Evolutionary conservation across 2,113 vertebrate species (phyloP).

Genomic region (Dolichotis patagonum): DNA sequence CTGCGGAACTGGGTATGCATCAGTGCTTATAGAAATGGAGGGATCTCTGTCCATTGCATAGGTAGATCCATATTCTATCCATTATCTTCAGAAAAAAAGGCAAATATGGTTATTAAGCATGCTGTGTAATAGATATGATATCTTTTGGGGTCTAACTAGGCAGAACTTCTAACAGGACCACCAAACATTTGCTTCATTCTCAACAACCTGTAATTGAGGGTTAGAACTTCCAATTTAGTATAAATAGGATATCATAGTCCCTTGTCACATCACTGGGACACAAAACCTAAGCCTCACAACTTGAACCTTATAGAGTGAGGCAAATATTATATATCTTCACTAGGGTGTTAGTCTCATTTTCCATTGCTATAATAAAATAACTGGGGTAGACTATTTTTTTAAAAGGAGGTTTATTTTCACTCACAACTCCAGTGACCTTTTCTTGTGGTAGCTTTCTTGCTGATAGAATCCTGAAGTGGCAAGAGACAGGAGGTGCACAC

Average conservation of each 20-base stretch:
- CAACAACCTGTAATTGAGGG: background rate
- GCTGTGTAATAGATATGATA: background rate
- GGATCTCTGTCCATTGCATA: background rate
- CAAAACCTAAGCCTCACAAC: background rate
- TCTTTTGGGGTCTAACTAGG: background rate
- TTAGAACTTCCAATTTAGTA: conserved; percentile 13
- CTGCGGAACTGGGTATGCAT: background rate
- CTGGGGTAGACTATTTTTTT: background rate
- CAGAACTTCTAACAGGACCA: conserved; percentile 1
- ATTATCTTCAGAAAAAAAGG: background rate
- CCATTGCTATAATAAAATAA: background rate
- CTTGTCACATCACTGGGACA: background rate
- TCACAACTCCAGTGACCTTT: background rate
- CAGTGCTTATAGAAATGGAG: background rate
- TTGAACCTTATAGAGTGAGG: background rate
- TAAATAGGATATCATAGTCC: background rate
- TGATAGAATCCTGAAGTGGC: background rate
- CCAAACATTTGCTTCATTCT: background rate
- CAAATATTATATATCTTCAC: background rate
- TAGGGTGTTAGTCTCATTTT: background rate
- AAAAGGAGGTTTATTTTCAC: background rate
- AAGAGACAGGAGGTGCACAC: background rate
- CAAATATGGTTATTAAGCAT: background rate
- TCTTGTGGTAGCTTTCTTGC: background rate
- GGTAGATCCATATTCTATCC: background rate